Percentiles rank a stretch among this genome's conserved stretches.
Evolutionary conservation across 2,888 invertebrate genomes (phyloP).

Genomic region (Thecocarcelia acutangulata): DNA sequence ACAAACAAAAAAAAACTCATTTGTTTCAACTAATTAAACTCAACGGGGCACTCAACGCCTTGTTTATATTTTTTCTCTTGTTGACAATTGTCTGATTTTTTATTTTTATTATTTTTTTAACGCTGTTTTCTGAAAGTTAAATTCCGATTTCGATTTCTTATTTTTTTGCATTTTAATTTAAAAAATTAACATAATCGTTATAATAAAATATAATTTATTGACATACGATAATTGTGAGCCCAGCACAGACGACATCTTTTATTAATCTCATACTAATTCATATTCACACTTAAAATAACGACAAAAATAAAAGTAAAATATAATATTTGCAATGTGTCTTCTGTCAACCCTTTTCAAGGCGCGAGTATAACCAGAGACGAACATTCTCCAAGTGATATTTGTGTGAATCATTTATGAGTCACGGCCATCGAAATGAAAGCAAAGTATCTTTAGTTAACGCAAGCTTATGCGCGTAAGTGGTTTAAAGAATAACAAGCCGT

Average conservation of each 20-base stretch:
- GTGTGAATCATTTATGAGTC: too few species aligned
- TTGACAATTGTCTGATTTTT: conserved; percentile 59
- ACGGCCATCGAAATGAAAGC: too few species aligned
- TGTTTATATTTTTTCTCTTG: conserved; percentile 58
- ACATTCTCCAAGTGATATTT: too few species aligned
- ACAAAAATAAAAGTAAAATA: conserved; percentile 4
- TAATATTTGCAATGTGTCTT: too few species aligned
- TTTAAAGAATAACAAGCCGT: too few species aligned
- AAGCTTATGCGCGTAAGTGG: too few species aligned
- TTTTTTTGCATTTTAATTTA: conserved; percentile 67
- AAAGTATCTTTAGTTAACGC: too few species aligned
- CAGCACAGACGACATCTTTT: conserved; percentile 25
- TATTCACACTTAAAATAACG: conserved; percentile 51
- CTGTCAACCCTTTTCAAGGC: too few species aligned
- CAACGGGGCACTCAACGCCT: conserved; percentile 59
- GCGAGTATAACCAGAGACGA: too few species aligned
- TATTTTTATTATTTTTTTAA: conserved; percentile 19
- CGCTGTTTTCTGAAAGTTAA: conserved; percentile 31
- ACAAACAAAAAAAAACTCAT: not conserved
- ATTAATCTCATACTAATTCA: conserved; percentile 33
- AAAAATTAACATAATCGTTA: conserved; percentile 78
- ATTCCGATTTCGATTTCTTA: conserved; percentile 43
- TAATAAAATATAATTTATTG: conserved; percentile 80
- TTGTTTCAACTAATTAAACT: conserved; percentile 52
- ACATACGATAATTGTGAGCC: conserved; percentile 67